Base-by-base conservation (phyloP, 35 echinoderm and acorn worm genomes). In the Apostichopus parvimensis region DNA sequence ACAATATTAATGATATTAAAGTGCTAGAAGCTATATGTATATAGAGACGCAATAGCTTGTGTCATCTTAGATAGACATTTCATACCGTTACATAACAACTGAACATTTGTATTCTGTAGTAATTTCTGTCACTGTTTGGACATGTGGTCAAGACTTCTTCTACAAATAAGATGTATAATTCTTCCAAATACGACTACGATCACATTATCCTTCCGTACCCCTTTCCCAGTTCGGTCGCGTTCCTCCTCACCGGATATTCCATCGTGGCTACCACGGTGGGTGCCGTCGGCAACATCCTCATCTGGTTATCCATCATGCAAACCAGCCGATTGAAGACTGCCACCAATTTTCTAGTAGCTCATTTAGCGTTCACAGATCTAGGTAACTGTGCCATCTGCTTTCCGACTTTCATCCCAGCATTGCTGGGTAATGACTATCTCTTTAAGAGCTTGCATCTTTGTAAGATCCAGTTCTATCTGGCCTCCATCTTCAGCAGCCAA, bases 381-480 rank as follows among this genome's bases (percentile, higher is more conserved):
- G 45, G 89, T 26, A 91, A 91, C 77, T 91, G 89, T 25, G 15
- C 57, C 1, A 21, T 91, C 11, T 91, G 72, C 59, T 91, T 91
- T 12, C 89, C 89, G 56, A 91, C 89, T 2, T 79, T 91, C n/a
- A 77, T 91, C 8, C 89, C 89, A 24, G 77, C 77, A 0, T 59
- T 91, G n/a, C 6, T 91, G 54, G 89, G 89, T 58, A 60, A 59
- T 21, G 72, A 79, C 76, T 91, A 53, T 34, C 73, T 91, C 20
- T 68, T 91, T 4, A n/a, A 14, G 6, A 57, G 73, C 53, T 23
- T 79, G 3, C 15, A 57, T 9, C 17, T 91, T 14, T 95, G 94
- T 68, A 87, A 87, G 12, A 25, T 60, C 34, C 64, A 90, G 24
- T 92, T 90, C 73, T 92, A 95, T 52, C 60, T 95, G 60, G 92